These are phyloP conservation scores for Scophthalmus maximus DNA, from an alignment of 2,113 vertebrate genomes.

Conservation along the genomic window DNA sequence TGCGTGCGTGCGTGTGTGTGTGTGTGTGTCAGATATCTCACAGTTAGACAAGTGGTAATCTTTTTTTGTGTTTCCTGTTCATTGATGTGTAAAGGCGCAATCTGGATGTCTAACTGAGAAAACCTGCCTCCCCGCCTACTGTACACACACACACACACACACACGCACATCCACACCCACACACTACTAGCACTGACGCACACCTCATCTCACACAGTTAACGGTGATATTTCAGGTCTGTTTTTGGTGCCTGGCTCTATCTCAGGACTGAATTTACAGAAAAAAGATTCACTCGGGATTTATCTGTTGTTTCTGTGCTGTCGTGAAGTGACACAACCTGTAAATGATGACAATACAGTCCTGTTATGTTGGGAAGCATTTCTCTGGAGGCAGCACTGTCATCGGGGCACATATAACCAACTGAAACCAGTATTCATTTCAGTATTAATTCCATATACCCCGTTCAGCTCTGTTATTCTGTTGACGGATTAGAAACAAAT, in stretches of 20 bases:
- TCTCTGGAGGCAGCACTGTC: conserved; percentile 22
- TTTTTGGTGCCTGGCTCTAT: conserved; percentile 48
- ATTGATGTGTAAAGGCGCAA: conserved; percentile 60
- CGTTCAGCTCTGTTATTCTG: no score
- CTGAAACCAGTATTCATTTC: conserved; percentile 3
- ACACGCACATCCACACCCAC: conserved; percentile 39
- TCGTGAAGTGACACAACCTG: conserved; percentile 8
- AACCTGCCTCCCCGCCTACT: conserved; percentile 37
- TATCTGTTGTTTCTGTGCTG: conserved; percentile 3
- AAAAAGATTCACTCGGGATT: conserved; percentile 13
- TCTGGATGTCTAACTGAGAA: conserved; percentile 67
- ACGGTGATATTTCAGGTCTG: conserved; percentile 38
- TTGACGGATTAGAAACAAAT: no score
- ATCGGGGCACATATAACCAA: background rate
- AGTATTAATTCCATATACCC: no score
- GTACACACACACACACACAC: conserved; percentile 27
- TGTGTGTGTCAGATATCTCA: background rate
- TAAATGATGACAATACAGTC: background rate
- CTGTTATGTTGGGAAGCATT: conserved; percentile 7
- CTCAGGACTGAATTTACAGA: conserved; percentile 23
- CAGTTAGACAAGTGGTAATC: conserved; percentile 37
- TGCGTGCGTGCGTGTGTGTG: background rate
- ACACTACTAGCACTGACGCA: conserved; percentile 6
- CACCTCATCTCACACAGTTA: conserved; percentile 32
- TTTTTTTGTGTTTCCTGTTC: conserved; percentile 51